phyloP scores from a whole-genome alignment of 2,113 vertebrate genomes.

The Talpa occidentalis region DNA sequence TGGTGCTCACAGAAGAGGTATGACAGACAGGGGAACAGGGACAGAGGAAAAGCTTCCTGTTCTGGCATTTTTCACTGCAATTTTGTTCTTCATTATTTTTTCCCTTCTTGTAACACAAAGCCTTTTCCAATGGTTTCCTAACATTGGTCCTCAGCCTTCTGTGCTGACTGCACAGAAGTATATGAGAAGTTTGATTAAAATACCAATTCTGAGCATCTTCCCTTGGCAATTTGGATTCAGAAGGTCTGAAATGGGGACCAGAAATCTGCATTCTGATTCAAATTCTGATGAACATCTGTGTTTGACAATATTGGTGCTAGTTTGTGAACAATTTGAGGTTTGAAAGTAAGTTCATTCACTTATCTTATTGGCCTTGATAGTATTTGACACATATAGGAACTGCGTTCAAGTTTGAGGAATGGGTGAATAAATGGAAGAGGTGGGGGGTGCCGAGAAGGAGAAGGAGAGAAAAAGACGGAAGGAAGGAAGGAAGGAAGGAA shows the following conservation, averaged over 20 bases:
- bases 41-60: not conserved
- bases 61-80: not conserved
- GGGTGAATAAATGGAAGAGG: not conserved
- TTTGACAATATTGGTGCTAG: not conserved
- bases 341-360: not conserved
- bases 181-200: conserved; percentile 4
- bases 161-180: not conserved
- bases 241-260: not conserved
- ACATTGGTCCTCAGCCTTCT: not conserved
- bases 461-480: not conserved
- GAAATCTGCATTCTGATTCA: not conserved
- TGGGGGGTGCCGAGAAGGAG: no score
- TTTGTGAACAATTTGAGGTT: not conserved
- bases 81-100: not conserved
- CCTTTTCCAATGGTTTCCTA: not conserved
- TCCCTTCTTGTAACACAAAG: not conserved
- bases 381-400: not conserved
- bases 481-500: not conserved
- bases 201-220: not conserved
- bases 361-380: not conserved
- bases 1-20: not conserved
- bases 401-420: not conserved
- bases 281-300: not conserved
- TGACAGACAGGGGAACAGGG: not conserved
- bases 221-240: not conserved